phyloP scores from a whole-genome alignment of 2,888 invertebrate genomes.

The Tryphoninae sp. region DNA sequence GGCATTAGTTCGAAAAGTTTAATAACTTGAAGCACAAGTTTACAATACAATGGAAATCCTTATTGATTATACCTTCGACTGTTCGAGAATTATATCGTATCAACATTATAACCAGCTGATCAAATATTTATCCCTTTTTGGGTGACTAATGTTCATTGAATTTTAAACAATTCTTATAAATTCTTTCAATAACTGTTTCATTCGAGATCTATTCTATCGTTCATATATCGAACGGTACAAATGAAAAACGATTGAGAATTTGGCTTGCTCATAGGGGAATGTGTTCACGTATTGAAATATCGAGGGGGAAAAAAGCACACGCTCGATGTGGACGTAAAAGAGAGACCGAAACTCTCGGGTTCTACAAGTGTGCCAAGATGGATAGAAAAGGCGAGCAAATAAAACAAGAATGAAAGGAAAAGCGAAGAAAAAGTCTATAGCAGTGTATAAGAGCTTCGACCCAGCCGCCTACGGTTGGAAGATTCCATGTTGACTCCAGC shows the following conservation, averaged over 20 bases:
- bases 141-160: no score
- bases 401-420: constrained; percentile 29
- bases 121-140: no score
- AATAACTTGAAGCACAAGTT: not conserved
- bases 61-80: no score
- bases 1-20: not conserved
- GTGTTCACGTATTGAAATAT: constrained; percentile 18
- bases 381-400: constrained; percentile 33
- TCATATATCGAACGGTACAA: constrained; percentile 10
- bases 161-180: no score
- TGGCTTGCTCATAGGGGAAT: not conserved
- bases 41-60: no score
- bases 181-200: no score
- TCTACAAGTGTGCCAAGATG: constrained; percentile 4
- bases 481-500: constrained; percentile 64
- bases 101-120: no score
- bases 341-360: not conserved
- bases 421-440: constrained; percentile 35
- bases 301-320: constrained; percentile 7
- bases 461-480: constrained; percentile 46
- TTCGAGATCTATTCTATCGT: not conserved
- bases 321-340: constrained; percentile 2
- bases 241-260: not conserved
- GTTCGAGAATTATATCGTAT: no score
- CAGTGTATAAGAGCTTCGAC: not conserved